Conservation (phyloP, 2,797 vertebrate genomes). For the Sebastolobus alascanus region DNA sequence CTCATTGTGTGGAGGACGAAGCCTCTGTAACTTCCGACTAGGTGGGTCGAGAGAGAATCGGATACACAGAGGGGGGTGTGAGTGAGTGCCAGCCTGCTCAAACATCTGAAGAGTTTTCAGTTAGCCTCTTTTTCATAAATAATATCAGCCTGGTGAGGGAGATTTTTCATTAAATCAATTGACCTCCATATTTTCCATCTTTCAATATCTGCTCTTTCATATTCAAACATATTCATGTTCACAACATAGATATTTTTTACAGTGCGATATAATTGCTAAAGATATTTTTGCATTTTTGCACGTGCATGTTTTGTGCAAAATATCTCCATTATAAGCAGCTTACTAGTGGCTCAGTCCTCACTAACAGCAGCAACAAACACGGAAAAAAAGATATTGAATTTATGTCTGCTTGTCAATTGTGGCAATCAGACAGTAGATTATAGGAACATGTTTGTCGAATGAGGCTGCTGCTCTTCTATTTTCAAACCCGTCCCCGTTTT, state of each 20-base stretch:
- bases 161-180: neutral
- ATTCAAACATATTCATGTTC: neutral
- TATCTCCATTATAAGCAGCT: slow-evolving; percentile 23
- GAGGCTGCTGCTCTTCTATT: slow-evolving; percentile 5
- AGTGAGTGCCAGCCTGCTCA: neutral
- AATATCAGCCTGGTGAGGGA: neutral
- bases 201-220: neutral
- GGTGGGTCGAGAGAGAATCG: slow-evolving; percentile 32
- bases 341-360: slow-evolving; percentile 33
- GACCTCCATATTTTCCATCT: neutral
- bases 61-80: slow-evolving; percentile 13
- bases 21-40: slow-evolving; percentile 62
- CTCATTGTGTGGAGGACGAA: slow-evolving; percentile 77
- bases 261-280: neutral
- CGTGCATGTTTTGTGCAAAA: no score
- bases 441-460: neutral
- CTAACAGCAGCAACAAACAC: slow-evolving; percentile 49
- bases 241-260: neutral
- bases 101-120: neutral
- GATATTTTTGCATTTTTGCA: neutral
- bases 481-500: neutral
- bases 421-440: slow-evolving; percentile 23
- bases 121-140: slow-evolving; percentile 10
- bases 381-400: slow-evolving; percentile 47
- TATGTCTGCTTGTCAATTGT: slow-evolving; percentile 40